These are phyloP conservation scores for Agrilus planipennis DNA, from an alignment of 1,140 invertebrate genomes.

Conservation along the genomic window DNA sequence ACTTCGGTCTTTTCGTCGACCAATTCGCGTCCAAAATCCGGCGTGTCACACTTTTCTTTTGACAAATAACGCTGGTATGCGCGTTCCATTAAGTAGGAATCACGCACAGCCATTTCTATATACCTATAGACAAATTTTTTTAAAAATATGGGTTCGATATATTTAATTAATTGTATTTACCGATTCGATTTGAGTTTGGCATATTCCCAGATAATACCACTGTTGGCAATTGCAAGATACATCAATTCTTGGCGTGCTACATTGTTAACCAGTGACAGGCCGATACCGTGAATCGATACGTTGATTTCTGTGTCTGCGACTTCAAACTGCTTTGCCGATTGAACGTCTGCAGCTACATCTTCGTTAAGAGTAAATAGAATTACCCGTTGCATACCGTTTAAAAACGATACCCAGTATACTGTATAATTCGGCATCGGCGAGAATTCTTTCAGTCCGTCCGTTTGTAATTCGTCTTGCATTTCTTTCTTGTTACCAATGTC, in stretches of 20 bases:
- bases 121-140: no score
- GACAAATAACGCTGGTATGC: constrained; percentile 71
- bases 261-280: constrained; percentile 89
- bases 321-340: constrained; percentile 62
- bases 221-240: constrained; percentile 72
- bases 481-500: constrained; percentile 49
- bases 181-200: constrained; percentile 52
- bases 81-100: constrained; percentile 68
- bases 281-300: constrained; percentile 76
- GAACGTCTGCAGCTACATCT: constrained; percentile 61
- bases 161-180: constrained; percentile 64
- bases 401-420: constrained; percentile 61
- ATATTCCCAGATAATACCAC: constrained; percentile 76
- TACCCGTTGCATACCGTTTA: constrained; percentile 87
- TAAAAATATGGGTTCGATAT: no score
- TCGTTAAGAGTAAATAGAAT: constrained; percentile 74
- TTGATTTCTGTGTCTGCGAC: constrained; percentile 59
- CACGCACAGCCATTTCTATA: no score
- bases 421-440: constrained; percentile 10
- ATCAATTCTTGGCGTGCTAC: constrained; percentile 65
- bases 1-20: constrained; percentile 41
- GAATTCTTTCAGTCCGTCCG: constrained; percentile 47
- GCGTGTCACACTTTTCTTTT: constrained; percentile 11
- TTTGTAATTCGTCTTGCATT: constrained; percentile 55
- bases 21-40: background rate